Conservation (phyloP, 2,888 invertebrate species). For the Drosophila ezoana region DNA sequence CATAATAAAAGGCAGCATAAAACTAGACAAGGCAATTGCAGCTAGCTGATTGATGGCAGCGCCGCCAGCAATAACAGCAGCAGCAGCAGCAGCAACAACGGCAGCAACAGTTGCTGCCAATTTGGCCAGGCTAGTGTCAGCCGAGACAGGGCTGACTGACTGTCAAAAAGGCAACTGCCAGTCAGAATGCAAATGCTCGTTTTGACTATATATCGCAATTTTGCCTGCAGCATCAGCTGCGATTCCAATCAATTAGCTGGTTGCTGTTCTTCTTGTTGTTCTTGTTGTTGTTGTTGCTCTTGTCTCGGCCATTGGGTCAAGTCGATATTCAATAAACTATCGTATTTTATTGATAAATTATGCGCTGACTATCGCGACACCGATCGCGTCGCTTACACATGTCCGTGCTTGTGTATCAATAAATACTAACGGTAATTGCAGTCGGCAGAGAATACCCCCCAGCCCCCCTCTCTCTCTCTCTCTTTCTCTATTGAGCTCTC, state of each 20-base stretch:
- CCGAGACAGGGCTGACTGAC: conserved; percentile 30
- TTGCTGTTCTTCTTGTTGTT: not conserved
- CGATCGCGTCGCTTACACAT: conserved; percentile 75
- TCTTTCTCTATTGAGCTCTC: not conserved
- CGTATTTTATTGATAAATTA: conserved; percentile 74
- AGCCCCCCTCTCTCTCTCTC: not conserved
- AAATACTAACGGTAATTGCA: conserved; percentile 69
- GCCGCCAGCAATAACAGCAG: conserved; percentile 53
- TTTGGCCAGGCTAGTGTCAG: conserved; percentile 29
- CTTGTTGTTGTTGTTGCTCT: conserved; percentile 3
- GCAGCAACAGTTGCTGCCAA: conserved; percentile 45
- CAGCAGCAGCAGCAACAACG: conserved; percentile 12
- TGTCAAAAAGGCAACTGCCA: conserved; percentile 38
- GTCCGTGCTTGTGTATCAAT: conserved; percentile 68
- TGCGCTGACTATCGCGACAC: conserved; percentile 67
- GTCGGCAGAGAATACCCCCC: conserved; percentile 4
- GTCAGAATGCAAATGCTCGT: conserved; percentile 28
- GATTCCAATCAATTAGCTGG: conserved; percentile 69
- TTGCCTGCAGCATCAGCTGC: conserved; percentile 27
- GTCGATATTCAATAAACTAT: conserved; percentile 60
- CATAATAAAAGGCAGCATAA: conserved; percentile 65
- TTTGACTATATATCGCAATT: conserved; percentile 6
- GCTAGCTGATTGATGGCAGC: conserved; percentile 65
- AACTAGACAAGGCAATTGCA: conserved; percentile 47
- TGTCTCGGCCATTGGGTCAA: conserved; percentile 69